Conservation (phyloP, 2,888 invertebrate genomes). For the Troides aeacus region DNA sequence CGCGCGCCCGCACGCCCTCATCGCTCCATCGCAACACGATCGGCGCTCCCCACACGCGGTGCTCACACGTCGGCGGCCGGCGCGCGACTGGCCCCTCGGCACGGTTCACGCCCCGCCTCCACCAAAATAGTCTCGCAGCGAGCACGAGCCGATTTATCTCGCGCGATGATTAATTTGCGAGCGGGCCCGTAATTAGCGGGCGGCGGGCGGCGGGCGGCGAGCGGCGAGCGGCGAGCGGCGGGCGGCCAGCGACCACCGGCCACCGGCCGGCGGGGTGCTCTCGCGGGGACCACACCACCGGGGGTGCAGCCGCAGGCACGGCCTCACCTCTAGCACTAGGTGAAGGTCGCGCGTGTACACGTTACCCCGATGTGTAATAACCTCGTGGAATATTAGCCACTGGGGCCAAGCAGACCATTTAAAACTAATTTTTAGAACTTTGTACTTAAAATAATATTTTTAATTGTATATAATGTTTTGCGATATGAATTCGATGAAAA, state of each 20-base stretch:
- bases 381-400: no score
- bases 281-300: neutral
- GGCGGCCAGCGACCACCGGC: constrained; percentile 32
- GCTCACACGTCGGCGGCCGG: constrained; percentile 65
- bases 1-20: constrained; percentile 74
- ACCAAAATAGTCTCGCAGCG: constrained; percentile 66
- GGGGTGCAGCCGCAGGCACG: neutral
- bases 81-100: constrained; percentile 67
- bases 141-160: constrained; percentile 64
- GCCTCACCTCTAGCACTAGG: neutral
- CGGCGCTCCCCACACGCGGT: constrained; percentile 45
- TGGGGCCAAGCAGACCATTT: no score
- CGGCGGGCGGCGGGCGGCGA: constrained; percentile 42
- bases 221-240: constrained; percentile 30
- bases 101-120: constrained; percentile 54
- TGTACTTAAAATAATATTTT: no score
- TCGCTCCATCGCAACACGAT: constrained; percentile 72
- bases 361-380: no score
- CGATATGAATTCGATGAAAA: no score
- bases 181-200: constrained; percentile 62
- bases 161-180: constrained; percentile 67
- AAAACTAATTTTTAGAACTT: no score
- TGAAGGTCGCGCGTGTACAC: no score
- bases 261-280: neutral
- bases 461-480: no score